phyloP scores from a whole-genome alignment of 2,113 vertebrate species.

The Cheilinus undulatus region DNA sequence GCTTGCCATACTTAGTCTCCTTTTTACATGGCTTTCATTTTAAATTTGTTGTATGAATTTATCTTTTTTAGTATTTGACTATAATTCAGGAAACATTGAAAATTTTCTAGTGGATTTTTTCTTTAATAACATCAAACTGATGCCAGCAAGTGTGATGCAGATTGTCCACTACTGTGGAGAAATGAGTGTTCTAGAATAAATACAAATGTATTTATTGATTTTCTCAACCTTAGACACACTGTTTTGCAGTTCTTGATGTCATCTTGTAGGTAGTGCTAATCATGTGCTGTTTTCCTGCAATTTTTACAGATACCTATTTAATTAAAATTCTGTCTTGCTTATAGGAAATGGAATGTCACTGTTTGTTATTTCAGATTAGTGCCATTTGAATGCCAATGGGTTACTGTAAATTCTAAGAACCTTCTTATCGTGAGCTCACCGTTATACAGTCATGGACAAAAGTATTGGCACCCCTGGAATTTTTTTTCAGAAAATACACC shows the following conservation, averaged over 20 bases:
- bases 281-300: neutral
- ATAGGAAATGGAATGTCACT: neutral
- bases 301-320: too few species aligned
- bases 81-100: neutral
- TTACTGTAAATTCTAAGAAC: too few species aligned
- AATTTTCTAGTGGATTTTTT: neutral
- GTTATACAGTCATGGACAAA: too few species aligned
- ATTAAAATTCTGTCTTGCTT: slow-evolving; percentile 28
- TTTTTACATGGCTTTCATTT: neutral
- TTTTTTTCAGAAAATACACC: too few species aligned
- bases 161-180: neutral
- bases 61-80: slow-evolving; percentile 14
- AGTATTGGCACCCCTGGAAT: too few species aligned
- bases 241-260: neutral
- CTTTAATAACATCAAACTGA: neutral
- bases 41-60: slow-evolving; percentile 2
- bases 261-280: neutral
- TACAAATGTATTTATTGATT: neutral
- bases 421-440: too few species aligned
- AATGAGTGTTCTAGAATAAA: neutral
- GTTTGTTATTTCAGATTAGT: too few species aligned
- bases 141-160: neutral
- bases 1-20: neutral
- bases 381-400: too few species aligned
- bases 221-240: neutral